phyloP scores from a whole-genome alignment of 2,888 invertebrate genomes.

The Cacoxenus indagator region DNA sequence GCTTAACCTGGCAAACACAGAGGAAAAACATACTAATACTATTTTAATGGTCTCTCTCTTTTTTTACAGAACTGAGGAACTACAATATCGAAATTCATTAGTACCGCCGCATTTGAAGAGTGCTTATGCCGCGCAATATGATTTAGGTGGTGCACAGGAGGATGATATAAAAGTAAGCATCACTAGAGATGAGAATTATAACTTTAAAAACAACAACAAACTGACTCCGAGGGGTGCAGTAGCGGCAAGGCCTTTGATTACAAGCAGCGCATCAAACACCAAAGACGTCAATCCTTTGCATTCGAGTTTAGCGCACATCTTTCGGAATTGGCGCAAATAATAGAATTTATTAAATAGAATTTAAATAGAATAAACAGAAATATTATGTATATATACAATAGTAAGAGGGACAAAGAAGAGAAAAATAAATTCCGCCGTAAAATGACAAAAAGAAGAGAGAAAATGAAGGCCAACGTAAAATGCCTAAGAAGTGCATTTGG shows the following conservation, averaged over 20 bases:
- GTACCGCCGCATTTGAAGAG: slow-evolving; percentile 89
- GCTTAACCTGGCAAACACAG: too few relatives aligned
- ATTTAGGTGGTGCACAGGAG: slow-evolving; percentile 76
- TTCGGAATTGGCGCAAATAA: slow-evolving; percentile 28
- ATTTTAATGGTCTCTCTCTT: slow-evolving; percentile 48
- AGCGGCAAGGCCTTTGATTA: too few relatives aligned
- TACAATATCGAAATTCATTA: slow-evolving; percentile 85
- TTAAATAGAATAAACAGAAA: not conserved
- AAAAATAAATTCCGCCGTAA: not conserved
- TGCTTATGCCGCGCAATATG: slow-evolving; percentile 86
- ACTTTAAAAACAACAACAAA: slow-evolving; percentile 23
- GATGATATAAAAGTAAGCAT: slow-evolving; percentile 77
- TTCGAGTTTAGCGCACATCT: slow-evolving; percentile 9
- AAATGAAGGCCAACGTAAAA: too few relatives aligned
- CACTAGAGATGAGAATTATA: not conserved
- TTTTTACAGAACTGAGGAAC: slow-evolving; percentile 74
- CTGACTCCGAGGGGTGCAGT: too few relatives aligned
- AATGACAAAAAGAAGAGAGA: not conserved
- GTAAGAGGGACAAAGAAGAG: not conserved
- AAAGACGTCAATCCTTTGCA: not conserved
- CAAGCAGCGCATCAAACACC: too few relatives aligned
- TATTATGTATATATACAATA: not conserved
- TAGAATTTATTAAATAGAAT: not conserved
- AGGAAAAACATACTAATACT: not conserved
- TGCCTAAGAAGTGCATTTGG: too few relatives aligned